Evolutionary conservation across 2,888 invertebrate genomes (phyloP), one percentile per base, ranked within the genome.

Genomic region (Miltochrista miniata): DNA sequence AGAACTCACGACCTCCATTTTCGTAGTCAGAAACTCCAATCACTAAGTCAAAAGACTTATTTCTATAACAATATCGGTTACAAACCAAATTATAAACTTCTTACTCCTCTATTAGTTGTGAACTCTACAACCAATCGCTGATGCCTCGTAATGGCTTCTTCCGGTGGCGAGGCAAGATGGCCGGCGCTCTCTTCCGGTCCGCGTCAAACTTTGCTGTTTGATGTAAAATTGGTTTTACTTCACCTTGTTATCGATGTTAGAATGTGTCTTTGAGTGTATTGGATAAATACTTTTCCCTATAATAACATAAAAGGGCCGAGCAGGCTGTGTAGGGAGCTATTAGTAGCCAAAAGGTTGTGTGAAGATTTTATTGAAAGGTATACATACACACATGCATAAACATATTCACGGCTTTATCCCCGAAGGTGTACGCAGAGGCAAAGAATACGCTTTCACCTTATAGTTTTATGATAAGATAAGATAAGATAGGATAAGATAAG

Each of bases 91-190:
- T 24, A 24, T 24, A 24, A 24, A 24, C 18, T 24, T 24, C 5
- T 24, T 24, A 24, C 18, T 18, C 33, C 13, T 83, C 82, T 82
- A 66, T 31, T 5, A 4, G 0, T 71, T 74, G 31, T 0, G n/a
- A 74, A 29, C 29, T 56, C 81, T 76, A 64, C 56, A 70, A 74
- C 74, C 85, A 85, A 87, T 87, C 81, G 83, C 76, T 83, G 85
- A 83, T 83, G 83, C 83, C 78, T 86, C 84, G 81, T 87, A 90
- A 90, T 87, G 88, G 85, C 81, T 78, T 70, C 83, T 83, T 89
- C 90, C 90, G 87, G 79, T 76, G 70, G 73, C 73, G 72, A 71
- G 65, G 70, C 79, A 81, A 82, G 87, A 88, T 87, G 87, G 88
- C 86, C 76, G 83, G 70, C 74, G 71, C 65, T 64, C 58, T 75